Conservation (phyloP, 2,797 vertebrate species). For the Enteromius radiatus region DNA sequence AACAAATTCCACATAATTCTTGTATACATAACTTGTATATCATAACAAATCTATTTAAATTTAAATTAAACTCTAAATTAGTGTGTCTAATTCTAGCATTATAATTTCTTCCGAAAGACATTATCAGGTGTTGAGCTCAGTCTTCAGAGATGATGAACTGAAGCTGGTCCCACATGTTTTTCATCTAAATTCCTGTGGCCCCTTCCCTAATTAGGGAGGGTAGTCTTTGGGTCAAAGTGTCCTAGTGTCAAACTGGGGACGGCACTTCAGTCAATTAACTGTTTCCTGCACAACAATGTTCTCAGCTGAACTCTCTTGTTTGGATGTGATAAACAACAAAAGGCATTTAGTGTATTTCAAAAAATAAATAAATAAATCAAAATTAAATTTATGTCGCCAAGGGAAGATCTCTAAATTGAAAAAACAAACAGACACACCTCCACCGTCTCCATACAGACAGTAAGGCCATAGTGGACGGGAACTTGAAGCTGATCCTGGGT, state of each 20-base stretch:
- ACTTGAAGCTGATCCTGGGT: constrained; percentile 80
- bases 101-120: neutral
- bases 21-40: too few species aligned
- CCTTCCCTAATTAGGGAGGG: constrained; percentile 18
- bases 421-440: neutral
- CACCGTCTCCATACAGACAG: constrained; percentile 68
- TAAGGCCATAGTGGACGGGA: constrained; percentile 80
- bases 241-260: neutral
- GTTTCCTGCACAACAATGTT: neutral
- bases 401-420: neutral
- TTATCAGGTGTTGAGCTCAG: neutral
- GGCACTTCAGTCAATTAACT: neutral
- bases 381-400: neutral
- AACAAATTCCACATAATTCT: too few species aligned
- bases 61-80: too few species aligned
- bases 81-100: neutral
- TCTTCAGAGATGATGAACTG: neutral
- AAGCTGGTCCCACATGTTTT: neutral
- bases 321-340: neutral
- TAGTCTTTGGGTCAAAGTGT: constrained; percentile 4
- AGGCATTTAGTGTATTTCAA: neutral
- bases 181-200: neutral
- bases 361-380: neutral
- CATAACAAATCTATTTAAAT: too few species aligned
- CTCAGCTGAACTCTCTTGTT: neutral